Base-by-base conservation (phyloP, 2,888 invertebrate species). In the Pheosia gnoma region DNA sequence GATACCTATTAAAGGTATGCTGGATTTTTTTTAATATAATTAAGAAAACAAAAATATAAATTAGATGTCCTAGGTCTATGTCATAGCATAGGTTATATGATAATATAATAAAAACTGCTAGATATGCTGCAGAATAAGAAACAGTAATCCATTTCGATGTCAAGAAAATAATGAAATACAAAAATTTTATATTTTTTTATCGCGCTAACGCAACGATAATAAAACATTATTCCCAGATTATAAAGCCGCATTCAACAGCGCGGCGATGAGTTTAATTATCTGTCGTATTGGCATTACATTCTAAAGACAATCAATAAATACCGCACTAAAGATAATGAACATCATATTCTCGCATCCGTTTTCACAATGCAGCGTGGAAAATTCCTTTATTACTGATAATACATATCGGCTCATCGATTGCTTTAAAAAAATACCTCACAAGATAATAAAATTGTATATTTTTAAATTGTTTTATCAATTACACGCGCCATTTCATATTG, bases 261-360 rank as follows among this genome's bases (percentile, higher is more conserved):
- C 1, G 7, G 38, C 65, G 61, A 61, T 66, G 70, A 61, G 37
- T 66, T 37, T 38, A 58, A 63, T 66, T 58, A 72, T 57, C 58
- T 59, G 47, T 62, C 58, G 63, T 63, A 66, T 25, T 25, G 25
- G 25, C 0, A 25, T 72, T 58, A 66, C 63, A 62, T 66, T 66
- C 59, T 58, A 65, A 66, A 70, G 58, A 68, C 65, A 70, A 70
- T 68, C 60, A 59, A 72, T 68, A 72, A 70, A 66, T 63, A 72
- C 51, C 25, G 3, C 6, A 51, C 13, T 51, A 25, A 51, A 51
- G 13, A 51, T 51, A 51, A 51, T 13, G 5, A 51, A 9, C 51
- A 4, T 25, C 7, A 6, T 6, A 49, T 49, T n/a, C 7, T 49
- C 49, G 9, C 51, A 51, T 51, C 51, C 51, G 51, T 51, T 51